Base-by-base conservation (phyloP, 2,888 invertebrate genomes). In the Embidobia sp. region DNA sequence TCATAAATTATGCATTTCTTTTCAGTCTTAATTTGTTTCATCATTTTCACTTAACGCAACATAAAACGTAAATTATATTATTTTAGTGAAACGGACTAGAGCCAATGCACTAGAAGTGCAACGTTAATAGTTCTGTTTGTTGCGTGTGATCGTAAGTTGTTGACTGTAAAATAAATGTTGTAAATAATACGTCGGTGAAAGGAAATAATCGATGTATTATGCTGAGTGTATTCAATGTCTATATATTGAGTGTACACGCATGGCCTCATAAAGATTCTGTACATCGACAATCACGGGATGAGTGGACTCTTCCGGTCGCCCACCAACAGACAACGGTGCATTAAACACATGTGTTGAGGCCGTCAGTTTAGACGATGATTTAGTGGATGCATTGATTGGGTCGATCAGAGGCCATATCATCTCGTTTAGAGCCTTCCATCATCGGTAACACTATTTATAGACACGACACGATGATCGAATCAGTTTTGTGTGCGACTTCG, bases 341-440 rank as follows among this genome's bases (percentile, higher is more conserved):
- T 85, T 85, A 86, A 86, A 84, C 83, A 82, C 81, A 82, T 82
- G 82, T 85, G 86, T 85, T 86, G 85, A 83, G 83, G 83, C 86
- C 85, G 88, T 87, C 88, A 88, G 85, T 87, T 88, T 88, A 88
- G 87, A 89, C 88, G 88, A 89, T 88, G 89, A 88, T 89, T 88
- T 88, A 88, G 86, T 89, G 85, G 87, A 88, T 84, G 86, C 88
- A 89, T 89, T 89, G 89, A 89, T 89, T 89, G 87, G 86, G 86
- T 86, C 87, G 87, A 88, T 88, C 88, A 87, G 85, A 84, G 87
- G 87, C 88, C 87, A 86, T 87, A 88, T 88, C 87, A 86, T 88
- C 87, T 86, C 85, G 86, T 88, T 88, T 88, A 86, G 83, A 82
- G 84, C 83, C 86, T 88, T 85, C 85, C 87, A 88, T 87, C 88